Evolutionary conservation across 2,888 invertebrate genomes (phyloP).

Genomic region (Diogma glabrata): DNA sequence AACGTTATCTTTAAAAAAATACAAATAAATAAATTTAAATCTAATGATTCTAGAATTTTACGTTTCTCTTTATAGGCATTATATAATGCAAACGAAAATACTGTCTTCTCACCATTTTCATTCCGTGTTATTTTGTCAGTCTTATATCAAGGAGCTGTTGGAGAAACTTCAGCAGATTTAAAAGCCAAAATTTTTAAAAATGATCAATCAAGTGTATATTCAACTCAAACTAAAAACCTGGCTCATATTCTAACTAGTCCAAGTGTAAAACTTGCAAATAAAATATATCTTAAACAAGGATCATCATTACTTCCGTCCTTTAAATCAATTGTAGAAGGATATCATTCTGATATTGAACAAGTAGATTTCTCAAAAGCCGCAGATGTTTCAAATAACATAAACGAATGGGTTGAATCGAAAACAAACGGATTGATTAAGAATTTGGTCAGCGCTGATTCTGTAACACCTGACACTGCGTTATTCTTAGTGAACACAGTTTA

Average conservation of each 20-base stretch:
- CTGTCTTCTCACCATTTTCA: not conserved
- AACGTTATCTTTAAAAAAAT: too few relatives aligned
- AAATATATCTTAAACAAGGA: not conserved
- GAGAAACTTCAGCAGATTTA: too few relatives aligned
- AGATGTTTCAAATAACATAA: not conserved
- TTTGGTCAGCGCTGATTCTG: not conserved
- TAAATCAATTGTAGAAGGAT: not conserved
- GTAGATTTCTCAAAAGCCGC: not conserved
- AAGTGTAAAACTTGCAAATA: not conserved
- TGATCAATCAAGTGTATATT: too few relatives aligned
- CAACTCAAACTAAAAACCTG: not conserved
- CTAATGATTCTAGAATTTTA: too few relatives aligned
- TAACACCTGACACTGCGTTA: not conserved
- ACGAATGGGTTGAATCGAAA: conserved; percentile 4
- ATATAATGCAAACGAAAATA: too few relatives aligned
- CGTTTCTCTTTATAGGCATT: too few relatives aligned
- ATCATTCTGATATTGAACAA: conserved; percentile 2
- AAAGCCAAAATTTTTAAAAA: too few relatives aligned
- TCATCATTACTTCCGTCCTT: not conserved
- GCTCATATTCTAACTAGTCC: not conserved
- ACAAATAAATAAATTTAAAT: too few relatives aligned
- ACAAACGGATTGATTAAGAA: conserved; percentile 5
- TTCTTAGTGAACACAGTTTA: not conserved
- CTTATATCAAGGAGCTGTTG: not conserved
- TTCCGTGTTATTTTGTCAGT: not conserved